A percentile compares a stretch with the other conserved stretches of the same genome.
phyloP scores from a whole-genome alignment of 1,140 invertebrate genomes.

The Parapsyche elsis region DNA sequence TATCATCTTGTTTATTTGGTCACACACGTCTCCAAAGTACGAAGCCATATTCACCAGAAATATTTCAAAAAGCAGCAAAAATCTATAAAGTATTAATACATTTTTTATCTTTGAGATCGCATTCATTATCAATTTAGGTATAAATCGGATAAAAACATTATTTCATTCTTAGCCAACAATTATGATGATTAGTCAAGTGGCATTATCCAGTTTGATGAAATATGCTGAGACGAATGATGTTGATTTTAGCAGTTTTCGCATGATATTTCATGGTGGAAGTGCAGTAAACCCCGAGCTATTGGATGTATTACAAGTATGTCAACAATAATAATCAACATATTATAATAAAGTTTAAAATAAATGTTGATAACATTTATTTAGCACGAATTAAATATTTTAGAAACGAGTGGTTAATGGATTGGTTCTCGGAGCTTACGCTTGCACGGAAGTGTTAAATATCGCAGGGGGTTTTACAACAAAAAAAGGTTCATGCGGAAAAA shows the following conservation, averaged over 20 bases:
- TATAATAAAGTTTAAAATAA: neutral
- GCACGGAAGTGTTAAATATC: conserved; percentile 31
- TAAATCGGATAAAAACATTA: conserved; percentile 3
- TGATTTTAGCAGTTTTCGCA: conserved; percentile 44
- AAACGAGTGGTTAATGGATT: conserved; percentile 36
- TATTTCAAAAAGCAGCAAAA: conserved; percentile 2
- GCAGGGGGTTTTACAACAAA: neutral
- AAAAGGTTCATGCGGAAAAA: conserved; percentile 37
- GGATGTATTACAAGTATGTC: conserved; percentile 38
- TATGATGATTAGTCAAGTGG: conserved; percentile 10
- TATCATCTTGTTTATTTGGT: conserved; percentile 32
- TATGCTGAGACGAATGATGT: conserved; percentile 22
- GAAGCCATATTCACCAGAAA: conserved; percentile 30
- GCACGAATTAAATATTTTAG: conserved; percentile 41
- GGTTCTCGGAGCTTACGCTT: conserved; percentile 34
- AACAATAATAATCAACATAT: neutral
- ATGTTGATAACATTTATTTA: no score
- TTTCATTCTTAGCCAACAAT: conserved; percentile 41
- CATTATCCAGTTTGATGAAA: conserved; percentile 17
- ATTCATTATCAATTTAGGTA: no score
- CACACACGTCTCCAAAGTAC: neutral
- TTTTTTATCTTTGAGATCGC: conserved; percentile 17
- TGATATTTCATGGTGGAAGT: conserved; percentile 37
- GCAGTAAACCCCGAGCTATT: conserved; percentile 17
- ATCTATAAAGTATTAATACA: conserved; percentile 35